Percentiles rank a stretch among this genome's conserved stretches.
Conservation (phyloP, 2,797 vertebrate genomes). For the Chaetodon trifasciatus region DNA sequence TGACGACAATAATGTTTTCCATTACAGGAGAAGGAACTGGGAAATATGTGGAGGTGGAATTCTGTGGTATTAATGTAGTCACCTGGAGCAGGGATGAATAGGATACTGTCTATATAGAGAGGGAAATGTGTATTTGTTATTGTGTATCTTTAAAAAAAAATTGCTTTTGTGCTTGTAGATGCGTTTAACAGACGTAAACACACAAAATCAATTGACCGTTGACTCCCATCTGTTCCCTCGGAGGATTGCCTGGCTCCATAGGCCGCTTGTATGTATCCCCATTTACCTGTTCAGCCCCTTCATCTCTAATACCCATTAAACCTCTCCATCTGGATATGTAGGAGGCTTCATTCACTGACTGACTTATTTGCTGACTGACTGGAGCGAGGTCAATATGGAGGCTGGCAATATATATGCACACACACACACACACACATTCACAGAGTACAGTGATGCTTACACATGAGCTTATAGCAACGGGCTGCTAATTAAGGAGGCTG, state of each 20-base stretch:
- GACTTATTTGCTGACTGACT: conserved; percentile 66
- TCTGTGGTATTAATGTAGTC: conserved; percentile 56
- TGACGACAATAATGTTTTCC: conserved; percentile 80
- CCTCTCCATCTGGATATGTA: conserved; percentile 73
- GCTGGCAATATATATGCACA: conserved; percentile 12
- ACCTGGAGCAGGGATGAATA: conserved; percentile 51
- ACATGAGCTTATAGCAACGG: conserved; percentile 73
- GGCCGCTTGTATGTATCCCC: conserved; percentile 46
- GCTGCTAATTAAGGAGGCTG: conserved; percentile 75
- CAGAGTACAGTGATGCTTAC: conserved; percentile 67
- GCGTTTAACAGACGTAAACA: conserved; percentile 41
- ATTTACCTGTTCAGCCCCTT: conserved; percentile 64
- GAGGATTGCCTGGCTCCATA: conserved; percentile 11
- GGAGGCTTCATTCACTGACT: conserved; percentile 64
- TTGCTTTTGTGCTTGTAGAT: conserved; percentile 18
- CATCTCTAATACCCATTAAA: conserved; percentile 76
- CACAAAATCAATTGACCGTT: conserved; percentile 10
- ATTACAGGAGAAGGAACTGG: conserved; percentile 65
- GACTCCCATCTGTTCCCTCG: conserved; percentile 30
- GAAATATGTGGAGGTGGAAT: conserved; percentile 65
- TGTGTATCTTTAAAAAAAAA: conserved; percentile 24
- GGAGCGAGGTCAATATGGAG: conserved; percentile 58
- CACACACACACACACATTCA: conserved; percentile 34
- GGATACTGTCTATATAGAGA: conserved; percentile 38
- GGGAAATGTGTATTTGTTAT: conserved; percentile 43